Evolutionary conservation across 2,113 vertebrate genomes (phyloP).

Genomic region (Petaurus breviceps): DNA sequence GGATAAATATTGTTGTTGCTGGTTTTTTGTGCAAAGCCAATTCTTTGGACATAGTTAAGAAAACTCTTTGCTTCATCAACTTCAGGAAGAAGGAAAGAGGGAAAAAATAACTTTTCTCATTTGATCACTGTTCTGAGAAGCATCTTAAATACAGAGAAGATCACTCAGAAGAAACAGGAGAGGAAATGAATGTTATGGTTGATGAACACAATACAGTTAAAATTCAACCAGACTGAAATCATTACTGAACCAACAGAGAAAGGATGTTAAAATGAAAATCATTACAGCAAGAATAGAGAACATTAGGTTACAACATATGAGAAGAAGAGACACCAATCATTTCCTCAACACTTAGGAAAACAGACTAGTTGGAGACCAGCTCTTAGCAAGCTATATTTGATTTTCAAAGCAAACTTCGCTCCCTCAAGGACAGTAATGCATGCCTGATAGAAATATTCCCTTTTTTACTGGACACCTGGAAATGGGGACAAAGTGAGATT

Average conservation of each 20-base stretch:
- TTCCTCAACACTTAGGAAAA: neutral
- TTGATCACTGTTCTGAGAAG: conserved; percentile 24
- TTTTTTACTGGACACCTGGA: neutral
- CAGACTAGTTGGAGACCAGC: neutral
- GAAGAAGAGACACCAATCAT: neutral
- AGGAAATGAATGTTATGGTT: conserved; percentile 29
- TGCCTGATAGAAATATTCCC: neutral
- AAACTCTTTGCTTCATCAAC: neutral
- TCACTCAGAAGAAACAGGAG: neutral
- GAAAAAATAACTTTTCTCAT: neutral
- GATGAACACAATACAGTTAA: neutral
- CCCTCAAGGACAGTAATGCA: neutral
- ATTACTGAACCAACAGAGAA: neutral
- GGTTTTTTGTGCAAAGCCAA: neutral
- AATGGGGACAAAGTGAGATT: neutral
- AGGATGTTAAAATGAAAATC: neutral
- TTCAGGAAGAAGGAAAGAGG: neutral
- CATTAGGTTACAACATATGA: neutral
- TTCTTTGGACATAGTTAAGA: neutral
- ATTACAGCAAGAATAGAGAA: neutral
- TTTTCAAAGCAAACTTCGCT: neutral
- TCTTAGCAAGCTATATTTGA: neutral
- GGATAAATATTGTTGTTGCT: neutral
- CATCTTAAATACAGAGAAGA: neutral
- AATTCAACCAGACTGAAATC: neutral